Evolutionary conservation across 2,888 invertebrate genomes (phyloP), one percentile per base, ranked within the genome.

Genomic region (Ditula angustiorana): DNA sequence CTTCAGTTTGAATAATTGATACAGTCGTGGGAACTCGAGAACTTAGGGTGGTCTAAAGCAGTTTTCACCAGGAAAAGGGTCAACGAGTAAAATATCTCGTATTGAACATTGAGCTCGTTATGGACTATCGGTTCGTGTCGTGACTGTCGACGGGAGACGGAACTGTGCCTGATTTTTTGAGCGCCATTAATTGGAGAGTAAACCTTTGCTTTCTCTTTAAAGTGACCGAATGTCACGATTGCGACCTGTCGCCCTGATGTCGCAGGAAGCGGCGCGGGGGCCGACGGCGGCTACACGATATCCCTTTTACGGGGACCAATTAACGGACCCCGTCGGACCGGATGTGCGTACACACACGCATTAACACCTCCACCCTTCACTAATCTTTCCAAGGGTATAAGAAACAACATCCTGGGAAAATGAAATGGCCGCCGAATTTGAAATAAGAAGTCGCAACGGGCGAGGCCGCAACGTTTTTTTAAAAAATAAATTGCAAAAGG

Each of bases 281-380:
- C 75, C 80, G 72, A 82, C 81, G 79, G 79, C 76, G 72, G 81
- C 79, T 87, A 92, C 92, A 92, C 86, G 92, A 90, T 90, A 92
- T 92, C 91, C 91, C 92, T 92, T 92, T 92, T 92, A 92, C 90
- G 87, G 84, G 80, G 86, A 85, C 88, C 92, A 91, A 92, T 92
- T 92, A 92, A 92, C 90, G 87, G 88, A 87, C 89, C 85, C 84
- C 81, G 73, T 76, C 79, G 84, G 91, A 88, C 92, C 92, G 92
- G 92, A 92, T 86, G 86, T 85, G 79, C 81, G 81, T 87, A 87
- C 84, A 86, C 83, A 84, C 79, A 83, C 80, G 82, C 91, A 92
- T 92, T 92, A 92, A 85, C 92, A 92, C 92, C 91, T 92, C 78
- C 77, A 85, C 83, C 91, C 88, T 83, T 78, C 82, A 88, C 85